Base-by-base conservation (phyloP, 1,140 invertebrate species). In the Dreissena polymorpha region DNA sequence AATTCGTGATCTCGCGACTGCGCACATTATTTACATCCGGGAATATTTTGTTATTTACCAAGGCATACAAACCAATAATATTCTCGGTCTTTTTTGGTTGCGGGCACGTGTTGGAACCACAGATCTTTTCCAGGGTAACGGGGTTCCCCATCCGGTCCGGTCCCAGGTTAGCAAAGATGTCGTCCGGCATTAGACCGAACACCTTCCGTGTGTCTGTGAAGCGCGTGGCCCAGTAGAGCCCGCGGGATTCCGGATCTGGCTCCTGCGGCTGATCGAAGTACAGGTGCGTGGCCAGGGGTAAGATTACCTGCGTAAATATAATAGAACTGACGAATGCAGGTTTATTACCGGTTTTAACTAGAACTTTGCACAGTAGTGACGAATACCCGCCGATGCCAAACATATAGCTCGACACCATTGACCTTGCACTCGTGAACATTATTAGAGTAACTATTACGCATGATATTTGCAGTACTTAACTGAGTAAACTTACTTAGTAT, bases 251-350 rank as follows among this genome's bases (percentile, higher is more conserved):
- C 0, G 91, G 91, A 70, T 92, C 90, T 0, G 91, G 90, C 63
- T 92, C 91, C n/a, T 92, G 88, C 0, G 90, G 89, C 63, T 92
- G 91, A 72, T 92, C 91, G 76, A 92, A 89, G 81, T 92, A 92
- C 12, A 91, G 69, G 78, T 92, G 90, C 12, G 91, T 92, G 0
- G 89, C 91, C 49, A 89, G 89, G 0, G 89, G 74, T 63, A 92
- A 71, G 0, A 92, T 85, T 10, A 91, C 88, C 91, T 92, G 84
- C 0, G 65, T 49, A 10, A 64, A 23, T 60, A n/a, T 12, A 39
- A 39, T 39, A 39, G 39, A 39, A 39, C 39, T 2, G 39, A 39
- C 8, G 8, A 39, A 39, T 39, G 39, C 8, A 39, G 39, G 39
- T 39, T 39, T 39, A 5, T 5, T 39, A 39, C 39, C 39, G 39